Evolutionary conservation across 2,888 invertebrate genomes (phyloP), one percentile per base, ranked within the genome.

Genomic region (Latrodectus elegans): DNA sequence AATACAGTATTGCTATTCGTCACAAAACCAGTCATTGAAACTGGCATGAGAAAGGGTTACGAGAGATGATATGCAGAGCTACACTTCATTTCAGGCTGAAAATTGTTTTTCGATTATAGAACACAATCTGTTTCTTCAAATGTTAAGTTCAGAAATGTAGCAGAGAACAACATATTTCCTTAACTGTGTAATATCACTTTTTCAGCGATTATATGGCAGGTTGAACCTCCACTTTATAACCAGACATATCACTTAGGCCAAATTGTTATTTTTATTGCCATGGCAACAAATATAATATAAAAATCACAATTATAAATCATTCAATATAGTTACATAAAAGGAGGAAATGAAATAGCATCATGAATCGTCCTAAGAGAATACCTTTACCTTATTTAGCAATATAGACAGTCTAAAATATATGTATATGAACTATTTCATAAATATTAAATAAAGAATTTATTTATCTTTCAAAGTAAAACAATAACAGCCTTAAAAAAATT

Each of bases 1-100:
- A 86, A 76, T 86, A 80, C 49, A 53, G 76, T 87, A 87, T 87
- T 87, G 86, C 86, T 84, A 68, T 87, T 77, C 68, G 64, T 64
- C 70, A 75, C 68, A 75, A 82, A 75, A 67, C 38, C 82, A 74
- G 81, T 64, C 26, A 74, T 11, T n/a, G 75, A 49, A 60, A 26
- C 76, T 53, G 77, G 52, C 60, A 60, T 22, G 65, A 81, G 81
- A 60, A 75, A 73, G 22, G 70, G 67, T 72, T 81, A 77, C 76
- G 65, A 64, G 73, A 70, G 75, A 81, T 87, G 86, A 87, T 87
- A 87, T 87, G 86, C 80, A 81, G 51, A 81, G 81, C 81, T 72
- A 67, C 74, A 77, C 68, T 71, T 87, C 38, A 70, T n/a, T 55
- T 55, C n/a, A 65, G 26, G 38, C 38, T 38, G 38, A 38, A 38